Conservation (phyloP, 2,888 invertebrate species). For the Apamea anceps region DNA sequence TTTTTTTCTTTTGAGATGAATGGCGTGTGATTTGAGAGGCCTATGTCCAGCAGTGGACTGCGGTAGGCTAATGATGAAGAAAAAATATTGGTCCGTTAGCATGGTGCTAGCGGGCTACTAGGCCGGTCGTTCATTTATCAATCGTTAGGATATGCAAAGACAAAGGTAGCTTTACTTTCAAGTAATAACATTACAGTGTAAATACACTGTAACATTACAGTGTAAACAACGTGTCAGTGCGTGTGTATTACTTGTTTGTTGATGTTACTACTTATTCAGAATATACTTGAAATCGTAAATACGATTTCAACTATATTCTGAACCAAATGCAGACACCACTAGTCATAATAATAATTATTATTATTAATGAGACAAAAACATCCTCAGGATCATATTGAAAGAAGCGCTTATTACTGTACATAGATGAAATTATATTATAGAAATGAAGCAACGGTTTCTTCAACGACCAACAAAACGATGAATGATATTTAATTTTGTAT, state of each 20-base stretch:
- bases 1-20: no score
- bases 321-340: background rate
- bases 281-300: no score
- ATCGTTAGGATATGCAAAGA: background rate
- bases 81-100: no score
- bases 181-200: background rate
- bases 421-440: background rate
- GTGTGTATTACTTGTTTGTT: no score
- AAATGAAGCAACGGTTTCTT: background rate
- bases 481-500: slow-evolving; percentile 1
- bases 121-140: background rate
- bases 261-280: no score
- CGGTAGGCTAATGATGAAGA: background rate
- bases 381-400: background rate
- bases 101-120: background rate
- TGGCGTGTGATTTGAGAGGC: background rate
- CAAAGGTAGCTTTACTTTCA: background rate
- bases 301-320: no score
- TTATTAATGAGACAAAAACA: background rate
- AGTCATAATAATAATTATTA: background rate
- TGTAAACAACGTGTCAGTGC: no score
- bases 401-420: background rate
- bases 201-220: no score
- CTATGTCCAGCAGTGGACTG: no score
- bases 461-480: background rate